Evolutionary conservation across 2,113 vertebrate genomes (phyloP), one percentile per base, ranked within the genome.

Genomic region (Triplophysa siluroides): DNA sequence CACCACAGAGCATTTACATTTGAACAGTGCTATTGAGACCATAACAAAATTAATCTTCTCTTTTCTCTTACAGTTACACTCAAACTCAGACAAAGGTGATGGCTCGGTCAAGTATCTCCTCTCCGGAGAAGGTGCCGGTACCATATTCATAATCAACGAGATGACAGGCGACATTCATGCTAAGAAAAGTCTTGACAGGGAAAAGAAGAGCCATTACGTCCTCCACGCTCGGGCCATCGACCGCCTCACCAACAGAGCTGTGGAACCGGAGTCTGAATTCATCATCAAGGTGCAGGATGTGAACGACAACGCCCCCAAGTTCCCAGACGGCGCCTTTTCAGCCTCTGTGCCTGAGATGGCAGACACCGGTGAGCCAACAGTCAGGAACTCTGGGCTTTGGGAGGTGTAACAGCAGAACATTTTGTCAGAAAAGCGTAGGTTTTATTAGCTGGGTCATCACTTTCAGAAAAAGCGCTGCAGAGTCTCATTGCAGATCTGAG

Each of bases 271-370:
- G 90, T 98, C 97, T 0, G 97, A 99, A 84, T 99, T 99, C 86
- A 99, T 99, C 90, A 98, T 99, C 92, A 99, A 99, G 92, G 97
- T 99, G 2, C 97, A 99, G 84, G 97, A 99, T 83, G 98, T 99
- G 92, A 99, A 99, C 0, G 97, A 99, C 90, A 98, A 99, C 10
- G 96, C 97, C 8, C 97, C 97, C 10, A 96, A 94, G 87, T 99
- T 99, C 90, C 96, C 96, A 60, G 94, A 98, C 24, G 96, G 97
- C 77, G 96, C 96, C 0, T 97, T 97, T 80, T 93, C 94, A 9
- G 97, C 97, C 29, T 92, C 92, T 29, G 96, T 99, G 83, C 96
- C 96, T 26, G 97, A 99, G 92, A 98, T 99, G 97, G 96, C 96
- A 75, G 96, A 99, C 87, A 93, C 98, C 89, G 96, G 97, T 99